Base-by-base conservation (phyloP, 1,140 invertebrate genomes). In the Diabrotica undecimpunctata region DNA sequence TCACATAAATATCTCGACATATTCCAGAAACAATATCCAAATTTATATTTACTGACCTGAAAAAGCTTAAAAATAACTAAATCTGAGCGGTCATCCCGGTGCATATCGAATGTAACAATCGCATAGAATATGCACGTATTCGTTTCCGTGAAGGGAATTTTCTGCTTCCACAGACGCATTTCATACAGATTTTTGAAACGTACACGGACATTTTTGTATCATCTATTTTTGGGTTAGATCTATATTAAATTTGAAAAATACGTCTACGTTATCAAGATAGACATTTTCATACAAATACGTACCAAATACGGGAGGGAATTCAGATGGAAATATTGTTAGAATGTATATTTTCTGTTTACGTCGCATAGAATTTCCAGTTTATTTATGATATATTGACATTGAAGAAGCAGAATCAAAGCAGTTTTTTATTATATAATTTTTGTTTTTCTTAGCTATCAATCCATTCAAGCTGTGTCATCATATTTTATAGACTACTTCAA, bases 161-260 rank as follows among this genome's bases (percentile, higher is more conserved):
- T n/a, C 8, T 46, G 41, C n/a, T 46, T 46, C 41, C 41, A n/a
- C 41, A 46, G n/a, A 8, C 8, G 41, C 8, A 46, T 46, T 46
- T 46, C 41, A n/a, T 46, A 46, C 41, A n/a, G 41, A 46, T 46
- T 46, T 46, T 46, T 6, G 41, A 46, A 46, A 46, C 41, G 41
- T 10, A 46, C 41, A 46, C n/a, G 41, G 41, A 46, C 41, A 46
- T n/a, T 46, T 25, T 46, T 46, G 41, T 46, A 46, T 46, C n/a
- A 46, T 46, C 8, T 46, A 46, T 46, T 46, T 46, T 46, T 46
- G n/a, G 41, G 41, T 46, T 46, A 46, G 41, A 46, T 46, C 41
- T 46, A 46, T 46, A 46, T 46, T 46, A 46, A 46, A 46, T 46
- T 46, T 46, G 41, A 46, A 46, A 46, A n/a, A 46, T 46, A 46